A percentile compares a stretch with the other conserved stretches of the same genome.
Conservation (phyloP, 2,888 invertebrate species). For the Noctua pronuba region DNA sequence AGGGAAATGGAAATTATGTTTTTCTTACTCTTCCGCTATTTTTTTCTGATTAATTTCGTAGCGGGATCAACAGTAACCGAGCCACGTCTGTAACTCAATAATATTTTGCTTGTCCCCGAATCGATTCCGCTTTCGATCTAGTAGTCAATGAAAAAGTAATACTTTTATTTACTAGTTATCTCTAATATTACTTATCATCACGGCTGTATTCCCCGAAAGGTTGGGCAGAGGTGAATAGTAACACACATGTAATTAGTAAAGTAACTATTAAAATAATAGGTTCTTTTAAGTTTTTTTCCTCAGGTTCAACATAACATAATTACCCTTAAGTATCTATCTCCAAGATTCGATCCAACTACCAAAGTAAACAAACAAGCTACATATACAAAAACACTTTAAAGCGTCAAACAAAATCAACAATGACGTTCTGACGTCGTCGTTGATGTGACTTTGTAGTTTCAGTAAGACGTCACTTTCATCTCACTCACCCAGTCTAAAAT, state of each 20-base stretch:
- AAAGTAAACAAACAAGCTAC: not conserved
- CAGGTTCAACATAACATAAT: not conserved
- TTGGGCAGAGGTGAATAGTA: not conserved
- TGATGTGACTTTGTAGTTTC: not conserved
- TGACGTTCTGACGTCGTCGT: not conserved
- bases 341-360: not conserved
- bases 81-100: not conserved
- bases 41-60: no score
- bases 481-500: not conserved
- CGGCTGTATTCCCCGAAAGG: not conserved
- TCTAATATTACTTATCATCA: not conserved
- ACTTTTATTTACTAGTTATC: not conserved
- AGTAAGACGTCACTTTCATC: constrained; percentile 1
- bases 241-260: no score
- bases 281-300: no score
- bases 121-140: not conserved
- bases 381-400: not conserved
- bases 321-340: not conserved
- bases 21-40: no score
- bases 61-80: not conserved
- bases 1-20: no score
- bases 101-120: not conserved
- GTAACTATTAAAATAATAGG: no score
- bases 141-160: not conserved
- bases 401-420: not conserved